Conservation (phyloP, 2,797 vertebrate species). For the Phylloscopus collybita region DNA sequence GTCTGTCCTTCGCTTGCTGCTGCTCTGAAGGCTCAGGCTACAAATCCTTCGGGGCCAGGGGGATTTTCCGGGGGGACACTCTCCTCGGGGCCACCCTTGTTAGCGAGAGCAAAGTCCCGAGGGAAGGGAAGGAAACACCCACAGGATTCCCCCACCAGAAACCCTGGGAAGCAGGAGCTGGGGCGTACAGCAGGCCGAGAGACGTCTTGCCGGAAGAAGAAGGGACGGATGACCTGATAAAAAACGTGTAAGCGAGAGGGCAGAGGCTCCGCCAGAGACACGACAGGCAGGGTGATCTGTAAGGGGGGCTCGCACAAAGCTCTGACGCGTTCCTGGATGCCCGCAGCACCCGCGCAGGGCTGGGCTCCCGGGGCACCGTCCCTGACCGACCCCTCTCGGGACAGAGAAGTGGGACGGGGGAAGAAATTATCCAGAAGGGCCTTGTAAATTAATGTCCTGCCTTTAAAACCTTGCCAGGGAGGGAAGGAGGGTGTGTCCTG, state of each 20-base stretch:
- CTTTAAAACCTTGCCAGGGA: neutral
- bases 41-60: neutral
- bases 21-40: neutral
- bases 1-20: neutral
- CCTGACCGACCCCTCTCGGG: neutral
- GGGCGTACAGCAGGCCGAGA: neutral
- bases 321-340: neutral
- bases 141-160: rapidly evolving
- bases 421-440: neutral
- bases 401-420: neutral
- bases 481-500: neutral
- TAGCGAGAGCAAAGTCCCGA: neutral
- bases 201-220: neutral
- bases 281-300: neutral
- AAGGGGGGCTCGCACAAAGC: no score
- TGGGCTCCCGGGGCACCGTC: rapidly evolving
- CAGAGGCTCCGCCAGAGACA: neutral
- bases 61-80: rapidly evolving
- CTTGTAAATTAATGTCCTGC: neutral
- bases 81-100: neutral
- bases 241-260: neutral
- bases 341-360: rapidly evolving
- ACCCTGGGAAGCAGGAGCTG: neutral
- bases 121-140: neutral
- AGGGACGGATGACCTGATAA: neutral